Evolutionary conservation across 2,113 vertebrate genomes (phyloP).

Genomic region (Erythrolamprus reginae): DNA sequence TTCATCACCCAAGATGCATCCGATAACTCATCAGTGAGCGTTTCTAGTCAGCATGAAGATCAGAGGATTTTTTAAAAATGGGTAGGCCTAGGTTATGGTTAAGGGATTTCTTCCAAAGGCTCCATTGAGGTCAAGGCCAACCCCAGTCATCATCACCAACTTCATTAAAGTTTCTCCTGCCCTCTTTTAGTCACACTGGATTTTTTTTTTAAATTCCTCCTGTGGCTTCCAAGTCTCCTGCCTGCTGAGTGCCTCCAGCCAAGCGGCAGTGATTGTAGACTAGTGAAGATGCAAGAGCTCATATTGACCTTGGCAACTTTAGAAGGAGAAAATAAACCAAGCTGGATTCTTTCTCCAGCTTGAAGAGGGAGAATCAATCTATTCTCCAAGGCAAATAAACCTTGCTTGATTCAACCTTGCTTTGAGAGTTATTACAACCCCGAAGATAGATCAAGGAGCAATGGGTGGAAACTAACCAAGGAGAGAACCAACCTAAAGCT

Average conservation of each 20-base stretch:
- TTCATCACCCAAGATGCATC: background rate
- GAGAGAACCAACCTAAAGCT: background rate
- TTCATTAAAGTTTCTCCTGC: conserved; percentile 1
- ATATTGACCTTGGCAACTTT: conserved; percentile 32
- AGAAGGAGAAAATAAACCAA: background rate
- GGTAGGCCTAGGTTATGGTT: background rate
- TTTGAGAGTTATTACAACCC: too few species aligned
- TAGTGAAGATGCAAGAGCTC: background rate
- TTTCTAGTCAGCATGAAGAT: background rate
- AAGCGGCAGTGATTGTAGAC: conserved; percentile 27
- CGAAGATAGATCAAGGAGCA: background rate
- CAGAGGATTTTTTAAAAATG: background rate
- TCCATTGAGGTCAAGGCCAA: background rate
- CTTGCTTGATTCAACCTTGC: too few species aligned
- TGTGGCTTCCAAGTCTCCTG: background rate
- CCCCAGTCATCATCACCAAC: background rate
- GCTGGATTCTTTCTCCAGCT: background rate
- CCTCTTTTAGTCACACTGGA: conserved; percentile 2
- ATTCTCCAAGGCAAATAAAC: background rate
- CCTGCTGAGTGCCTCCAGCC: conserved; percentile 28
- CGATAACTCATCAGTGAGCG: too few species aligned
- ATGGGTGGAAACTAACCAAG: background rate
- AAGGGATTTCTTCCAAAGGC: background rate
- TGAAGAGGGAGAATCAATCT: background rate
- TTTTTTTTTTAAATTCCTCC: background rate